These are phyloP conservation scores for Chloromyia formosa DNA, from an alignment of 2,888 invertebrate species.

Conservation along the genomic window DNA sequence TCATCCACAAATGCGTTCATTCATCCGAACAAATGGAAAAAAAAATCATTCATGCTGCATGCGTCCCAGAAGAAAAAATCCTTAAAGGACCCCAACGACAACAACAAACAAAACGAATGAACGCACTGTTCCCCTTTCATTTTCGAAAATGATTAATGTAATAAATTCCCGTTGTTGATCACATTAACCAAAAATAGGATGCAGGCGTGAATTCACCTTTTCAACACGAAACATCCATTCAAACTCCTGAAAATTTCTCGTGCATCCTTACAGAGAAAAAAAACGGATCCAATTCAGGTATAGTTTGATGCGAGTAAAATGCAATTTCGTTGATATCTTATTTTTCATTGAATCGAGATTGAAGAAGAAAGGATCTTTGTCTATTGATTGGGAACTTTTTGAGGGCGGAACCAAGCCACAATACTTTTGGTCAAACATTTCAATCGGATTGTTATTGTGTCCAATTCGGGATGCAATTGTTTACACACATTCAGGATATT, in stretches of 20 bases:
- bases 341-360: background rate
- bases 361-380: conserved; percentile 12
- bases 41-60: background rate
- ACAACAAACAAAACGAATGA: background rate
- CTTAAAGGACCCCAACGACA: background rate
- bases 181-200: conserved; percentile 28
- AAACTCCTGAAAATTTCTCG: background rate
- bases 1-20: conserved; percentile 1
- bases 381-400: conserved; percentile 13
- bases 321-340: conserved; percentile 30
- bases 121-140: background rate
- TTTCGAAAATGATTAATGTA: conserved; percentile 34
- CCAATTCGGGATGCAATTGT: conserved; percentile 21
- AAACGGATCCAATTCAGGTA: background rate
- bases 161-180: conserved; percentile 17
- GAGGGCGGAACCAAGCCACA: conserved; percentile 38
- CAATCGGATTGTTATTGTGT: conserved; percentile 28
- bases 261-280: background rate
- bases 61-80: background rate
- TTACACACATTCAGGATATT: background rate
- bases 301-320: background rate
- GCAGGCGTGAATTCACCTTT: conserved; percentile 37
- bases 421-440: conserved; percentile 39
- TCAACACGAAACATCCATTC: background rate
- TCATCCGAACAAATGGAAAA: conserved; percentile 9